phyloP scores from a whole-genome alignment of 1,140 invertebrate species.

The Zaprionus inermis region DNA sequence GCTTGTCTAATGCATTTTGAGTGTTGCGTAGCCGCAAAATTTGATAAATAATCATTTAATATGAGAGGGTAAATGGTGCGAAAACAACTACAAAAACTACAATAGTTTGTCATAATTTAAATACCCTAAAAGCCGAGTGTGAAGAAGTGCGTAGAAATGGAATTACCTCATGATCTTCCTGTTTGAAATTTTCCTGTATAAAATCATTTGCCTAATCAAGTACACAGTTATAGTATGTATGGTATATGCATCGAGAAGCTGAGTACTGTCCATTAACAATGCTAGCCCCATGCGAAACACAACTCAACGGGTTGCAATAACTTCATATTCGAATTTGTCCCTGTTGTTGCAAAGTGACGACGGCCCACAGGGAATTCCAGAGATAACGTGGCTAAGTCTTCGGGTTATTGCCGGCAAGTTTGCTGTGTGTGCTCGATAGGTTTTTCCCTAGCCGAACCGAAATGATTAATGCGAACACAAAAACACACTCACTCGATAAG shows the following conservation, averaged over 20 bases:
- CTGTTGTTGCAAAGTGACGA: neutral
- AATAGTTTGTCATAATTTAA: neutral
- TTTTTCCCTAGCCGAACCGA: slow-evolving; percentile 43
- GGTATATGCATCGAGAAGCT: no score
- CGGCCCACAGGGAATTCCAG: neutral
- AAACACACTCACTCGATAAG: slow-evolving; percentile 24
- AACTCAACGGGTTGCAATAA: neutral
- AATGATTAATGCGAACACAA: slow-evolving; percentile 9
- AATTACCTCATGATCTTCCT: no score
- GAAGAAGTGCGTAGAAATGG: no score
- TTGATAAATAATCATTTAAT: slow-evolving; percentile 12
- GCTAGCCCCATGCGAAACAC: neutral
- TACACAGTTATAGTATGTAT: neutral
- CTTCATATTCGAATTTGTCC: slow-evolving; percentile 4
- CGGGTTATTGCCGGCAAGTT: neutral
- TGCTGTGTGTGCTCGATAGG: slow-evolving; percentile 18
- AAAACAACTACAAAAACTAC: neutral
- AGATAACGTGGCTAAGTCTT: slow-evolving; percentile 6
- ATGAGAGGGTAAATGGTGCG: neutral
- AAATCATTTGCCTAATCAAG: no score
- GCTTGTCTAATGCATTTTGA: slow-evolving; percentile 17
- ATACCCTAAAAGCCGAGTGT: neutral
- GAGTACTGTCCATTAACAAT: neutral
- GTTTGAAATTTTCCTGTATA: no score
- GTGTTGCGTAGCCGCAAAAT: slow-evolving; percentile 11